A percentile compares a stretch with the other conserved stretches of the same genome.
phyloP scores from a whole-genome alignment of 2,888 invertebrate species.

The Tenthredo livida region DNA sequence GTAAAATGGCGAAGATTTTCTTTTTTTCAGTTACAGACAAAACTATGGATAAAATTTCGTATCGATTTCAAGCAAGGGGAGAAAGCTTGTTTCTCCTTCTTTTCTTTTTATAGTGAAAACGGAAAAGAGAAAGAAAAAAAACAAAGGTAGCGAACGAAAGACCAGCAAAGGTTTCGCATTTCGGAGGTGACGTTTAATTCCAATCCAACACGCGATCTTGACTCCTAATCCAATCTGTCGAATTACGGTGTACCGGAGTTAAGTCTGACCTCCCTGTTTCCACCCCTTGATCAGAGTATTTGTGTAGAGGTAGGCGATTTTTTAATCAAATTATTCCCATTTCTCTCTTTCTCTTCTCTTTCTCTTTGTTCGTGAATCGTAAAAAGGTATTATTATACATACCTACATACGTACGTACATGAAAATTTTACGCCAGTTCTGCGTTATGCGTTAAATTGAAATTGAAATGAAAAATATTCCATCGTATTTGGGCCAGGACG shows the following conservation, averaged over 20 bases:
- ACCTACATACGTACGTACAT: neutral
- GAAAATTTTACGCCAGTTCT: neutral
- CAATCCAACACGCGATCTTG: conserved; percentile 48
- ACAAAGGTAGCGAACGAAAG: neutral
- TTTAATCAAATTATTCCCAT: conserved; percentile 22
- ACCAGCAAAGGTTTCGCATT: conserved; percentile 6
- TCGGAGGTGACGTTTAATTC: conserved; percentile 44
- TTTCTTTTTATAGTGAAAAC: neutral
- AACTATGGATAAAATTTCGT: neutral
- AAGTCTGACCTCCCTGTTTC: neutral
- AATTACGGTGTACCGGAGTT: conserved; percentile 41
- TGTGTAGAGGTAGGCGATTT: conserved; percentile 28
- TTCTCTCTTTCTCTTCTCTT: neutral
- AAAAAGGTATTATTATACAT: neutral
- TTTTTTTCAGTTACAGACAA: neutral
- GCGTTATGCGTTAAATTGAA: conserved; percentile 5
- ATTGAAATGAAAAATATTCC: conserved; percentile 36
- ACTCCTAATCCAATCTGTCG: conserved; percentile 46
- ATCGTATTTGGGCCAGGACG: conserved; percentile 49
- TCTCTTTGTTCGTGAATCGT: neutral
- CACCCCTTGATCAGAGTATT: neutral
- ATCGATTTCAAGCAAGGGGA: neutral
- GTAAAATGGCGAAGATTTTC: neutral
- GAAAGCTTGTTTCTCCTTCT: neutral
- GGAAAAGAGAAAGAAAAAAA: neutral